These are phyloP conservation scores for Mastomys coucha DNA, from an alignment of 2,113 vertebrate species.

Conservation along the genomic window DNA sequence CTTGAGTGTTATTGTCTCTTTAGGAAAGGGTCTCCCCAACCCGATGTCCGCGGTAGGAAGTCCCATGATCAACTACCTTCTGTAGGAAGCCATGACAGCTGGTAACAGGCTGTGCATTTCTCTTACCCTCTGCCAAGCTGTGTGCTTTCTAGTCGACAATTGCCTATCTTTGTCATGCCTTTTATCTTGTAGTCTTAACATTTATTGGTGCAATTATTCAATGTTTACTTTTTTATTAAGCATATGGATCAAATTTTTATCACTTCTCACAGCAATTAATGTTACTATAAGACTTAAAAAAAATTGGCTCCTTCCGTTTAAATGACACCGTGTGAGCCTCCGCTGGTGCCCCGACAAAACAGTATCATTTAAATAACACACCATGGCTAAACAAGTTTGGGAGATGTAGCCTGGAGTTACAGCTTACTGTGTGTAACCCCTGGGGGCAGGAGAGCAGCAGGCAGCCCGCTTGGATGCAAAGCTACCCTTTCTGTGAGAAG, in stretches of 20 bases:
- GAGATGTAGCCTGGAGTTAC: not conserved
- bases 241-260: slow-evolving; percentile 72
- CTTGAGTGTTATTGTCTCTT: not conserved
- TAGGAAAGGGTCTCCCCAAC: not conserved
- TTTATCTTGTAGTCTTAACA: slow-evolving; percentile 51
- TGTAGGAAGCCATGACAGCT: fast-evolving
- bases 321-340: not conserved
- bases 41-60: fast-evolving
- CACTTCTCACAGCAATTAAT: slow-evolving; percentile 60
- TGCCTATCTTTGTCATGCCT: not conserved
- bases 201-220: slow-evolving; percentile 58
- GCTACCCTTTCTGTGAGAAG: fast-evolving
- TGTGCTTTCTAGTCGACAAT: not conserved
- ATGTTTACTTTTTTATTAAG: slow-evolving; percentile 70
- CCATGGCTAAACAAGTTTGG: not conserved
- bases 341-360: not conserved
- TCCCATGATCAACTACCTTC: fast-evolving
- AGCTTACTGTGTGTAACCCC: not conserved
- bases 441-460: not conserved
- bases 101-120: fast-evolving
- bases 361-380: not conserved
- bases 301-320: not conserved
- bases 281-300: not conserved
- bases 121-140: not conserved
- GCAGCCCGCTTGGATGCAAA: not conserved